Conservation (phyloP, 2,888 invertebrate species). For the Xestia ashworthii region DNA sequence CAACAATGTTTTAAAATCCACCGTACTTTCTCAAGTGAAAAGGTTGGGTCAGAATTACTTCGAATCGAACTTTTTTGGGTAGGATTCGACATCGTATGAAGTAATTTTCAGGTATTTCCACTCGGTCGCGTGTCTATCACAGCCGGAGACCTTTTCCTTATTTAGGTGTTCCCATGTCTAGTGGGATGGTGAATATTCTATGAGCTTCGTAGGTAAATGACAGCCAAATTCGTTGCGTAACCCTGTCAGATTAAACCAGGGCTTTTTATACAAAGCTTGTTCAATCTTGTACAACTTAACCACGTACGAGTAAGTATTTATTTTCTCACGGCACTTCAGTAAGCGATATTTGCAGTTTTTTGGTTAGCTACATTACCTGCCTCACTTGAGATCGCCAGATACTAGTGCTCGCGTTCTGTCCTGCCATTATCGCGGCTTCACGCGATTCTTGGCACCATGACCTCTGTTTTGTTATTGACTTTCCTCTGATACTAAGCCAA, state of each 20-base stretch:
- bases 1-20: background rate
- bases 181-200: conserved; percentile 47
- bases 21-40: background rate
- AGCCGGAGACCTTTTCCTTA: conserved; percentile 33
- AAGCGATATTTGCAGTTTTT: conserved; percentile 50
- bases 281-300: conserved; percentile 5
- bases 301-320: conserved; percentile 38
- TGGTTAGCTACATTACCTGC: conserved; percentile 60
- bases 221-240: conserved; percentile 42
- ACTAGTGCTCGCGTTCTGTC: conserved; percentile 80
- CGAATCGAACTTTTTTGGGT: conserved; percentile 6
- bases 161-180: conserved; percentile 38
- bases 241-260: conserved; percentile 18
- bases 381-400: conserved; percentile 75
- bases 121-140: conserved; percentile 24
- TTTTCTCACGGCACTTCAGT: conserved; percentile 34
- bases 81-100: background rate
- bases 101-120: conserved; percentile 14
- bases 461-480: conserved; percentile 84
- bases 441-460: conserved; percentile 84
- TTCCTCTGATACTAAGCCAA: conserved; percentile 71
- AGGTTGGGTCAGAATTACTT: conserved; percentile 16
- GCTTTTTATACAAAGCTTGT: conserved; percentile 33
- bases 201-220: conserved; percentile 44
- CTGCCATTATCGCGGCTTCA: conserved; percentile 79